Conservation (phyloP, 2,113 vertebrate genomes). For the Ibidorhyncha struthersii region DNA sequence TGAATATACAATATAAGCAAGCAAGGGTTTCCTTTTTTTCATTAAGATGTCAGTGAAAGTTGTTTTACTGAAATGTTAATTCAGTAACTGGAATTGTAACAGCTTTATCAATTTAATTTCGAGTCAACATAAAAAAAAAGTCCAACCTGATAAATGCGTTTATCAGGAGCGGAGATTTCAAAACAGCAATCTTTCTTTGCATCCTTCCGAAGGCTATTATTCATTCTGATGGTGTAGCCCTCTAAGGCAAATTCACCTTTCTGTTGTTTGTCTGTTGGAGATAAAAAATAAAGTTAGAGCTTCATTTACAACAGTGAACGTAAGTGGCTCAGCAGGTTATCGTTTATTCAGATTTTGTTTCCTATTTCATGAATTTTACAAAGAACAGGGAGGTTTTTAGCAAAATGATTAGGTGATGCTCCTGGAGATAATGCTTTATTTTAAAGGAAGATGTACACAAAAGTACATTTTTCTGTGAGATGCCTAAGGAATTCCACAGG, state of each 20-base stretch:
- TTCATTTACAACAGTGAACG: constrained; percentile 59
- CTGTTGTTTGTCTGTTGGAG: constrained; percentile 94
- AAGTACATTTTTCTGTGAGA: constrained; percentile 22
- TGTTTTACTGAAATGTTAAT: constrained; percentile 76
- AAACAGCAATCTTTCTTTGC: constrained; percentile 97
- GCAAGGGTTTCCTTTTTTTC: constrained; percentile 19
- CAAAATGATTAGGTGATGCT: constrained; percentile 28
- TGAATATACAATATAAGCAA: constrained; percentile 50
- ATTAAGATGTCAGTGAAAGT: constrained; percentile 56
- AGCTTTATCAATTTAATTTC: constrained; percentile 80
- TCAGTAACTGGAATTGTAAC: constrained; percentile 70
- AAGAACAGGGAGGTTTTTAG: constrained; percentile 25
- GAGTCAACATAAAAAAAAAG: constrained; percentile 65
- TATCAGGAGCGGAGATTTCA: constrained; percentile 94
- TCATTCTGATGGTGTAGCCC: constrained; percentile 91
- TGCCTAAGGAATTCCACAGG: constrained; percentile 11
- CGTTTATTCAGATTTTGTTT: constrained; percentile 65
- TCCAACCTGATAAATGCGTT: constrained; percentile 93
- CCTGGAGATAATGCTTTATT: constrained; percentile 34
- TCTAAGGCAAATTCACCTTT: constrained; percentile 95
- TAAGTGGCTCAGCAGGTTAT: constrained; percentile 51
- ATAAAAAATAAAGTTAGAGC: constrained; percentile 72
- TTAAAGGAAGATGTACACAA: background rate
- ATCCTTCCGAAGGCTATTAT: constrained; percentile 90
- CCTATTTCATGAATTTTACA: constrained; percentile 51